A percentile compares a stretch with the other conserved stretches of the same genome.
These are phyloP conservation scores for Holotrichia oblita DNA, from an alignment of 1,140 invertebrate genomes.

Conservation along the genomic window DNA sequence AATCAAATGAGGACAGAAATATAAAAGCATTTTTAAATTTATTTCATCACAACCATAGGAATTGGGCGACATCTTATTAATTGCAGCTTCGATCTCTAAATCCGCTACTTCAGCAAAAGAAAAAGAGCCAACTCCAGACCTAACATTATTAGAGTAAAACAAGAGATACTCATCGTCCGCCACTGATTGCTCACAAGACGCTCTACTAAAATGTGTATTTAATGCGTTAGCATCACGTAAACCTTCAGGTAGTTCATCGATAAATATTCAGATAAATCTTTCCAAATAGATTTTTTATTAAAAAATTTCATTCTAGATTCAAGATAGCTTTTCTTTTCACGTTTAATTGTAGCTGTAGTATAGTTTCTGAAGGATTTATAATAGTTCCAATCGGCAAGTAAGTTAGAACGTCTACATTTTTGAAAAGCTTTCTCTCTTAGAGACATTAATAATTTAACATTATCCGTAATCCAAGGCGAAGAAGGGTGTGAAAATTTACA, in stretches of 20 bases:
- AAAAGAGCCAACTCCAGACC: neutral
- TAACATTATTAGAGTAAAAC: constrained; percentile 7
- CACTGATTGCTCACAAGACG: neutral
- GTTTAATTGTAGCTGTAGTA: neutral
- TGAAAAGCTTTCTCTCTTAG: no score
- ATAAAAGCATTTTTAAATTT: neutral
- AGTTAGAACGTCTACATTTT: no score
- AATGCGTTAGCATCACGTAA: neutral
- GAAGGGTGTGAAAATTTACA: neutral
- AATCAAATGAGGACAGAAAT: neutral
- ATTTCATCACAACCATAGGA: neutral
- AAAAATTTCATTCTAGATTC: neutral
- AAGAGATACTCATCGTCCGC: neutral
- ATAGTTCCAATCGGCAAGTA: constrained; percentile 4
- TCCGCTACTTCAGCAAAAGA: neutral
- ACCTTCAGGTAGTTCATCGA: neutral
- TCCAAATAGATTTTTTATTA: neutral
- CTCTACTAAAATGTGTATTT: neutral
- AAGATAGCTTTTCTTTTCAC: neutral
- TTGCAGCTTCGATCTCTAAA: neutral
- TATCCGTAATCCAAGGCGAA: neutral
- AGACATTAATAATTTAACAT: constrained; percentile 15
- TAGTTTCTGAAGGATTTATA: constrained; percentile 2
- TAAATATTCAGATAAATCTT: neutral
- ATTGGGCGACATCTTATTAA: neutral